Base-by-base conservation (phyloP, 2,113 vertebrate species). In the Oryzias celebensis region DNA sequence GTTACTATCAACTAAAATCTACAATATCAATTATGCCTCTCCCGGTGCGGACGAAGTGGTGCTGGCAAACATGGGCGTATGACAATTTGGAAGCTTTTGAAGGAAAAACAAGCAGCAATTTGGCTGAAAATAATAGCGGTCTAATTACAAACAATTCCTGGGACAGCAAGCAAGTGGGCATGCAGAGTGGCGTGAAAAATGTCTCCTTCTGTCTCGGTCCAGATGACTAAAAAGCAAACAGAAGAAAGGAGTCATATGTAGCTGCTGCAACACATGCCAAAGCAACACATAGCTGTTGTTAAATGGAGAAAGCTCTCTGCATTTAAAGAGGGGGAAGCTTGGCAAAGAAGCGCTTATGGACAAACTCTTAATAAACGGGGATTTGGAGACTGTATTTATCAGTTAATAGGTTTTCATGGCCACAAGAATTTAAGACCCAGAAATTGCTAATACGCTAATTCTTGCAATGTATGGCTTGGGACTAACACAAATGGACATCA, bases 171-270 rank as follows among this genome's bases (percentile, higher is more conserved):
- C 73, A 65, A 79, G 74, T 77, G 68, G 41, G 64, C 71, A 70
- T 74, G 62, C 26, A 44, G 68, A 75, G 62, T 64, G 64, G 45
- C 62, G 53, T 61, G 66, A 81, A 66, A 82, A 86, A 85, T 70
- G 3, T 43, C 70, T 74, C 78, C 69, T 81, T 86, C 71, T 83
- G 75, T 81, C 79, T 81, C 69, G 74, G 83, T 83, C 75, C 69
- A 82, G 71, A 80, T 77, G 72, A 88, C 69, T 73, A 71, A 80
- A 82, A 83, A 54, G 75, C 73, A 76, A 22, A 12, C 17, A 24
- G 60, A 80, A 62, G 42, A 56, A 24, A 36, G 46, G 65, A 74
- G 61, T 60, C 62, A 48, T 64, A 65, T 72, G 73, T 77, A 86
- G 77, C 68, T 75, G 74, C 63, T 15, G 59, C 44, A 42, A 66